Percentiles rank a stretch among this genome's conserved stretches.
These are phyloP conservation scores for Orchesella flavescens DNA, from an alignment of 2,888 invertebrate genomes.

Conservation along the genomic window DNA sequence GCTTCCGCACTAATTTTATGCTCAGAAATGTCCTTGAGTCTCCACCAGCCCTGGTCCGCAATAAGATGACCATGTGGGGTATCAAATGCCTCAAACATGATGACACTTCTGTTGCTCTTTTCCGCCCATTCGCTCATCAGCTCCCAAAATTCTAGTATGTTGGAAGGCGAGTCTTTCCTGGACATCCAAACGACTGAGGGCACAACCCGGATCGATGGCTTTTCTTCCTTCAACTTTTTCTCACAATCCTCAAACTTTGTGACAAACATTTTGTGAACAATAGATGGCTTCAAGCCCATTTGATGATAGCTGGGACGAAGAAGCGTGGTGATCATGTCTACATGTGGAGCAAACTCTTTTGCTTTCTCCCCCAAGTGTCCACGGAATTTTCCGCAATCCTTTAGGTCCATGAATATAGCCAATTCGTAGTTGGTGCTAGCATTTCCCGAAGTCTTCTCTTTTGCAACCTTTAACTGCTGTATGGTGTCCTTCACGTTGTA, in stretches of 20 bases:
- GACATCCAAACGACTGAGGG: constrained; percentile 15
- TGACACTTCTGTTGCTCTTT: constrained; percentile 7
- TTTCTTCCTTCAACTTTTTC: constrained; percentile 31
- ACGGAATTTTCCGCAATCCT: constrained; percentile 38
- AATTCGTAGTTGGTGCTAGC: neutral
- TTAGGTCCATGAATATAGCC: constrained; percentile 16
- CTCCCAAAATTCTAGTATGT: constrained; percentile 12
- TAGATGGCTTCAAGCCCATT: neutral
- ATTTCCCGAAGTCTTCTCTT: constrained; percentile 5
- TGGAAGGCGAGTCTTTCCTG: neutral
- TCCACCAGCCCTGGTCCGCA: constrained; percentile 34
- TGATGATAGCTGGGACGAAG: constrained; percentile 25
- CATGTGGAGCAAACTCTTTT: constrained; percentile 24
- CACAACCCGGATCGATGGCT: neutral
- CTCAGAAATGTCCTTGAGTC: constrained; percentile 7
- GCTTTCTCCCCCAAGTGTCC: constrained; percentile 22
- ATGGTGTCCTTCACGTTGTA: neutral
- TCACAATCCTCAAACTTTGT: constrained; percentile 51
- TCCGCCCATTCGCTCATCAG: constrained; percentile 38
- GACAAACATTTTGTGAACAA: constrained; percentile 16
- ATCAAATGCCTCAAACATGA: constrained; percentile 40
- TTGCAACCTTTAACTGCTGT: constrained; percentile 16
- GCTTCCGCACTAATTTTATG: neutral
- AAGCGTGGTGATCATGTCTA: constrained; percentile 10
- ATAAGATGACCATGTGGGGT: constrained; percentile 17